These are phyloP conservation scores for Lithophane ornitopus DNA, from an alignment of 2,888 invertebrate species.

Conservation along the genomic window DNA sequence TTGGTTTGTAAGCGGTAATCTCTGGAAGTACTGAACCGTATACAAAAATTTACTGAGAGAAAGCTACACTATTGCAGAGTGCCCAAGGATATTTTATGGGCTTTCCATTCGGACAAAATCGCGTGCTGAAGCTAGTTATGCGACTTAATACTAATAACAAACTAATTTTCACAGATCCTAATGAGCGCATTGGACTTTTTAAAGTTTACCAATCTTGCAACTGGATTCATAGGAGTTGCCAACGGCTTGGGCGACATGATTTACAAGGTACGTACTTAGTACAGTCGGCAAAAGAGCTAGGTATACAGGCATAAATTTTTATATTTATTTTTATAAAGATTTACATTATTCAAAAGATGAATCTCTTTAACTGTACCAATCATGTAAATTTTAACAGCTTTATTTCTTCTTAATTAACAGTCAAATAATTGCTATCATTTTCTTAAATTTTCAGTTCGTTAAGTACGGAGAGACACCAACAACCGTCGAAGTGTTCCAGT, in stretches of 20 bases:
- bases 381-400: not conserved
- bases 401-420: not conserved
- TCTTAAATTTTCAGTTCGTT: conserved; percentile 37
- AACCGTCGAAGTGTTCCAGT: conserved; percentile 66
- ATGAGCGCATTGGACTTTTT: conserved; percentile 69
- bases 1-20: not conserved
- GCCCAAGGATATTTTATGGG: not conserved
- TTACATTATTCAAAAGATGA: not conserved
- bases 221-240: conserved; percentile 66
- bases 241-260: conserved; percentile 70
- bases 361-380: not conserved
- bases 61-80: not conserved
- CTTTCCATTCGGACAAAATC: not conserved
- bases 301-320: not conserved
- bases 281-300: not conserved
- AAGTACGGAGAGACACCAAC: conserved; percentile 54
- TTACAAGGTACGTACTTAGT: conserved; percentile 55
- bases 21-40: not conserved
- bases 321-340: not conserved
- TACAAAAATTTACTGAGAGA: not conserved
- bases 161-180: conserved; percentile 62
- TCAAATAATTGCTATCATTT: not conserved
- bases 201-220: conserved; percentile 66
- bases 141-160: not conserved
- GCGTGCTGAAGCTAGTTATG: not conserved